Percentiles rank a stretch among this genome's conserved stretches.
Evolutionary conservation across 2,888 invertebrate genomes (phyloP).

Genomic region (Phyllotreta cruciferae): DNA sequence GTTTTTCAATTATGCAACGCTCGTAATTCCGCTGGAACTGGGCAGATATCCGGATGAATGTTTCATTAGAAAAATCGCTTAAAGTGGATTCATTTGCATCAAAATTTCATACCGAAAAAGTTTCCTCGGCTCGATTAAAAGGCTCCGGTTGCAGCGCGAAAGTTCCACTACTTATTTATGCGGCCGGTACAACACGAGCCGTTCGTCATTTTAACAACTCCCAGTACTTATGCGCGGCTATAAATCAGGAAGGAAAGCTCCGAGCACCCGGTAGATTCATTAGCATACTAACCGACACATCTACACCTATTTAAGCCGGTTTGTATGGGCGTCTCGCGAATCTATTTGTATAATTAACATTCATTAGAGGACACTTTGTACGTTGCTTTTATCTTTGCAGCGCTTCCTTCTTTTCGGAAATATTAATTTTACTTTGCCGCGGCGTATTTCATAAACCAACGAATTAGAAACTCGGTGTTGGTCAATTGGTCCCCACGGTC

Average conservation of each 20-base stretch:
- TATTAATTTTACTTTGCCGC: no score
- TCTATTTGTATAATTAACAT: conserved; percentile 50
- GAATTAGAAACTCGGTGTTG: no score
- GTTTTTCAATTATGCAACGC: no score
- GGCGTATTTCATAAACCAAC: no score
- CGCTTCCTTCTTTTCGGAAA: no score
- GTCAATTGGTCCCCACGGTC: no score
- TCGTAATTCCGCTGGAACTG: conserved; percentile 1
- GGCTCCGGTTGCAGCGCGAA: no score
- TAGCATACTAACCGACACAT: conserved; percentile 54
- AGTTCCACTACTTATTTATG: no score
- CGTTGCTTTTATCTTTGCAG: background rate
- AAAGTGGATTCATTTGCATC: conserved; percentile 11
- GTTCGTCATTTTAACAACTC: background rate
- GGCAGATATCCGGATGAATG: conserved; percentile 9
- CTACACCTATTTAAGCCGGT: conserved; percentile 53
- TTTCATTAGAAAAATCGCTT: conserved; percentile 17
- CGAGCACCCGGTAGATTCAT: conserved; percentile 49
- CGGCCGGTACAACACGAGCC: no score
- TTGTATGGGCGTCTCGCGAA: conserved; percentile 49
- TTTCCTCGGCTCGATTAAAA: no score
- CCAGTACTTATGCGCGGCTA: conserved; percentile 26
- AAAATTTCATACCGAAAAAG: no score
- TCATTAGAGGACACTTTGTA: conserved; percentile 42
- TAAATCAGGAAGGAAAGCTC: conserved; percentile 49